Conservation (phyloP, 2,113 vertebrate species). For the Reinhardtius hippoglossoides region DNA sequence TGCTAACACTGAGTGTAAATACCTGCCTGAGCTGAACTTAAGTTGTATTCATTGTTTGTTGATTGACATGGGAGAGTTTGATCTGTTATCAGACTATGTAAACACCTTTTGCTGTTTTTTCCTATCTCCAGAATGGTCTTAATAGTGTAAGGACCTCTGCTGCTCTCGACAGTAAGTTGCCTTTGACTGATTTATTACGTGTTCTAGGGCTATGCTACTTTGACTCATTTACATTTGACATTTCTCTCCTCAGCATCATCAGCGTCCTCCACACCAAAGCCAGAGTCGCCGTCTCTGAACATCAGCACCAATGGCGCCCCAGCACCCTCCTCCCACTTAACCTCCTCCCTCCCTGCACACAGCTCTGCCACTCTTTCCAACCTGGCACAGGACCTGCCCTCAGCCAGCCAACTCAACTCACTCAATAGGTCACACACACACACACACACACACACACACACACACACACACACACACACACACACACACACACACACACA, state of each 20-base stretch:
- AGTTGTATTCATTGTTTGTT: background rate
- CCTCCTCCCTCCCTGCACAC: conserved; percentile 83
- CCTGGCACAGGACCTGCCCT: conserved; percentile 86
- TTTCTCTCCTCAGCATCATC: conserved; percentile 81
- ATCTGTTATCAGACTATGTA: background rate
- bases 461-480: background rate
- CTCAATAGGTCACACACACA: conserved; percentile 88
- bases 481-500: background rate
- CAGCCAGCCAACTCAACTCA: conserved; percentile 82
- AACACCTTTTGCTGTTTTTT: conserved; percentile 18
- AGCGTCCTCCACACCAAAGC: conserved; percentile 87
- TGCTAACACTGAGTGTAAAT: background rate
- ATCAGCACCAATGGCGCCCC: conserved; percentile 78
- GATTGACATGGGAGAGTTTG: background rate
- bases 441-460: background rate
- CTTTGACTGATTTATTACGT: background rate
- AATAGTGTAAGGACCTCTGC: conserved; percentile 87
- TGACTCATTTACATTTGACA: background rate
- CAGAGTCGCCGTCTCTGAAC: conserved; percentile 86
- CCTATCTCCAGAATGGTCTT: conserved; percentile 88
- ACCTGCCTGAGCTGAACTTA: background rate
- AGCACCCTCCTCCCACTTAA: conserved; percentile 83
- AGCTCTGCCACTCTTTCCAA: conserved; percentile 80
- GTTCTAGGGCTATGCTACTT: background rate
- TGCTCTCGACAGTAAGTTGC: conserved; percentile 89